Evolutionary conservation across 2,113 vertebrate species (phyloP).

Genomic region (Aleadryas rufinucha): DNA sequence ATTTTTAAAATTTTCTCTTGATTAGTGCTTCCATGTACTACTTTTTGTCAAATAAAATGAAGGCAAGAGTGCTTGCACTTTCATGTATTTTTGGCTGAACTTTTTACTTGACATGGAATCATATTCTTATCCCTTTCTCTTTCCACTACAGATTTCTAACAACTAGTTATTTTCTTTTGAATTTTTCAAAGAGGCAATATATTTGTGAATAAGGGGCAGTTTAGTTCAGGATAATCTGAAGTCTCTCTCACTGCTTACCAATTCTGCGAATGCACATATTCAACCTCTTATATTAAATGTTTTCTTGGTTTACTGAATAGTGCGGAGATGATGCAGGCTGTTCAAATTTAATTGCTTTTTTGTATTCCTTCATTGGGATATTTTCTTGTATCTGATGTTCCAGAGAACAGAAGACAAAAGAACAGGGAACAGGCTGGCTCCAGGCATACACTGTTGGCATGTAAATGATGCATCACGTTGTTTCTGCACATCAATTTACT

Average conservation of each 20-base stretch:
- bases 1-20: neutral
- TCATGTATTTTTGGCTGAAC: neutral
- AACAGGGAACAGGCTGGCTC: neutral
- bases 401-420: constrained; percentile 17
- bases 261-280: neutral
- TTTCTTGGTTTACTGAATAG: neutral
- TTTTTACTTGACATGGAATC: neutral
- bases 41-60: neutral
- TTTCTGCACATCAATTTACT: neutral
- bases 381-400: constrained; percentile 8
- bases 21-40: neutral
- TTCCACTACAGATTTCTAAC: neutral
- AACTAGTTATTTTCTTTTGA: neutral
- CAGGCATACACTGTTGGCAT: neutral
- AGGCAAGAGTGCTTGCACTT: neutral
- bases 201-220: neutral
- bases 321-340: neutral
- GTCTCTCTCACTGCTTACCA: neutral
- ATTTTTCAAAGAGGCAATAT: neutral
- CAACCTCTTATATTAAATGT: neutral
- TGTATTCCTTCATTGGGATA: neutral
- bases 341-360: neutral
- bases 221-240: neutral
- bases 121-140: neutral
- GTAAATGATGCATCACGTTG: neutral